Percentiles rank a stretch among this genome's conserved stretches.
Evolutionary conservation across 2,888 invertebrate genomes (phyloP).

Genomic region (Melanostoma scalare): DNA sequence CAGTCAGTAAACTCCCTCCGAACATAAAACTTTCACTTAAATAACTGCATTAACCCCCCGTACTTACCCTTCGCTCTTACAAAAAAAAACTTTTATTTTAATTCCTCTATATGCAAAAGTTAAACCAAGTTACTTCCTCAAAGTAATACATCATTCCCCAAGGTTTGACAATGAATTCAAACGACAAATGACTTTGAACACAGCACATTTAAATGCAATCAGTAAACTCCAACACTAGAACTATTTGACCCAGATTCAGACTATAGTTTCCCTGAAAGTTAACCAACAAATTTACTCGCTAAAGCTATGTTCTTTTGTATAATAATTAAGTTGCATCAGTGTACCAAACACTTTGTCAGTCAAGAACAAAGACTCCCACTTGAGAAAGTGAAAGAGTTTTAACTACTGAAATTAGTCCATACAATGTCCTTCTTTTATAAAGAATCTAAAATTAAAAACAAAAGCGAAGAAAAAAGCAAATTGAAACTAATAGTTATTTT

Average conservation of each 20-base stretch:
- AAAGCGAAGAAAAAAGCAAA: too few relatives aligned
- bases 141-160: slow-evolving; percentile 36
- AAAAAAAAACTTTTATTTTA: slow-evolving; percentile 34
- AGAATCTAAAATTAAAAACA: too few relatives aligned
- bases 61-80: background rate
- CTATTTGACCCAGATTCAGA: slow-evolving; percentile 63
- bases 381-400: slow-evolving; percentile 1
- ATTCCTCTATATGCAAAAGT: slow-evolving; percentile 21
- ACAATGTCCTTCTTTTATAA: slow-evolving; percentile 3
- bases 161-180: slow-evolving; percentile 25
- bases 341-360: slow-evolving; percentile 22
- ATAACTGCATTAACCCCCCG: slow-evolving; percentile 35
- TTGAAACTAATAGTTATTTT: too few relatives aligned
- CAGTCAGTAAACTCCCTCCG: slow-evolving; percentile 16
- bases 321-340: slow-evolving; percentile 15
- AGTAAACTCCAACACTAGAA: slow-evolving; percentile 28
- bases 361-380: slow-evolving; percentile 16
- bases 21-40: slow-evolving; percentile 27
- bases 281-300: slow-evolving; percentile 55
- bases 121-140: slow-evolving; percentile 3
- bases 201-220: slow-evolving; percentile 59
- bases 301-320: slow-evolving; percentile 10
- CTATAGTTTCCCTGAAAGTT: slow-evolving; percentile 42
- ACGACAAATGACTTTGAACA: slow-evolving; percentile 45
- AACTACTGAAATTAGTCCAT: background rate